These are phyloP conservation scores for Siphlonurus alternatus DNA, from an alignment of 2,888 invertebrate genomes.

Conservation along the genomic window DNA sequence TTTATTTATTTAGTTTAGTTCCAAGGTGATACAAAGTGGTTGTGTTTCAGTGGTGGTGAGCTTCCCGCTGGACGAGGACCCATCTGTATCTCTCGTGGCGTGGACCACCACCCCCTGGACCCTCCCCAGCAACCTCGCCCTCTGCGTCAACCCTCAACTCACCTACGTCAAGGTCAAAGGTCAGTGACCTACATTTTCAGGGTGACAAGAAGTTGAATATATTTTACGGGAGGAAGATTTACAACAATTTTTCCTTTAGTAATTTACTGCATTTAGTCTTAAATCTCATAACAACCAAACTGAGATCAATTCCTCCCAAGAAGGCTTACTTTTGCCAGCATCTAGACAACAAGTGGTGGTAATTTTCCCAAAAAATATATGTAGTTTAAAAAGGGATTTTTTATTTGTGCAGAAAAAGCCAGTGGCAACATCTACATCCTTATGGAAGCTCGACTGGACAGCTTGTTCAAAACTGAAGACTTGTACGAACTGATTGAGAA, in stretches of 20 bases:
- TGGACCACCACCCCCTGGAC: slow-evolving; percentile 99
- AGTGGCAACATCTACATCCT: slow-evolving; percentile 59
- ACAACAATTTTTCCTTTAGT: background rate
- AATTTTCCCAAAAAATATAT: slow-evolving; percentile 5
- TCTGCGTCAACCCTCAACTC: slow-evolving; percentile 82
- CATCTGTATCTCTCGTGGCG: slow-evolving; percentile 52
- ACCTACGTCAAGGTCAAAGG: slow-evolving; percentile 63
- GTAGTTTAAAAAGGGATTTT: background rate
- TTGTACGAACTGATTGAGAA: slow-evolving; percentile 64
- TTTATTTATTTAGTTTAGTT: too few species aligned
- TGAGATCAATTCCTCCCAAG: too few species aligned
- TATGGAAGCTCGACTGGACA: slow-evolving; percentile 64
- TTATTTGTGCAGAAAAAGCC: slow-evolving; percentile 28
- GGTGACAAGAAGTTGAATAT: too few species aligned
- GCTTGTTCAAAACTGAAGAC: slow-evolving; percentile 59
- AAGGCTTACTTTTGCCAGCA: background rate
- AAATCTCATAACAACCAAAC: too few species aligned
- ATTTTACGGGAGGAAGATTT: too few species aligned
- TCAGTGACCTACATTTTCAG: slow-evolving; percentile 11
- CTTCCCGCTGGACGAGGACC: slow-evolving; percentile 61
- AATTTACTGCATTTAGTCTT: too few species aligned
- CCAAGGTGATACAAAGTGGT: too few species aligned
- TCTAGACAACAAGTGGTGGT: too few species aligned
- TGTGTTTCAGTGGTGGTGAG: slow-evolving; percentile 63
- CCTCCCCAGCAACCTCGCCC: slow-evolving; percentile 85